phyloP scores from a whole-genome alignment of 2,888 invertebrate genomes.

The Brenthis ino region DNA sequence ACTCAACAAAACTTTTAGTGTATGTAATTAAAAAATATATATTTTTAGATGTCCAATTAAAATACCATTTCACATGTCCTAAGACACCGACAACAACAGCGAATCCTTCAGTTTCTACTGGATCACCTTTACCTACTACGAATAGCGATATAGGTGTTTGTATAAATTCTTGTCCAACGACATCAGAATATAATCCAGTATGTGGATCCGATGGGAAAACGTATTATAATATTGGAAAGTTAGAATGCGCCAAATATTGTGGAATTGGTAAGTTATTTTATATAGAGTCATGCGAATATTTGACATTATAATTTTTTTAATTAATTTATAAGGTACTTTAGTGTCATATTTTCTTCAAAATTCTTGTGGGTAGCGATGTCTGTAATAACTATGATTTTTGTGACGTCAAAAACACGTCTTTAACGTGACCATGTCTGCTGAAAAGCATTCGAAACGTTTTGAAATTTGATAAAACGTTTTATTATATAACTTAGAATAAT shows the following conservation, averaged over 20 bases:
- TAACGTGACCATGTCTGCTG: too few relatives aligned
- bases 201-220: constrained; percentile 43
- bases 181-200: constrained; percentile 38
- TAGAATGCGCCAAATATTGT: constrained; percentile 43
- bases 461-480: too few relatives aligned
- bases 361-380: too few relatives aligned
- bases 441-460: too few relatives aligned
- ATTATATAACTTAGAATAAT: too few relatives aligned
- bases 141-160: constrained; percentile 16
- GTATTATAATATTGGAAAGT: constrained; percentile 41
- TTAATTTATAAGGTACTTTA: too few relatives aligned
- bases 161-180: constrained; percentile 27
- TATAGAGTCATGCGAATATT: not conserved
- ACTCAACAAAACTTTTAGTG: too few relatives aligned
- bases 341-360: too few relatives aligned
- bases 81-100: constrained; percentile 8
- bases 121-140: not conserved
- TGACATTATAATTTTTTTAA: too few relatives aligned
- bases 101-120: constrained; percentile 5
- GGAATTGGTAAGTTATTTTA: constrained; percentile 44
- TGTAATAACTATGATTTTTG: too few relatives aligned
- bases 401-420: too few relatives aligned
- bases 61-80: constrained; percentile 35
- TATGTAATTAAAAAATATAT: not conserved
- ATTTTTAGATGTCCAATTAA: constrained; percentile 36